Base-by-base conservation (phyloP, 2,113 vertebrate species). In the Melanerpes formicivorus region DNA sequence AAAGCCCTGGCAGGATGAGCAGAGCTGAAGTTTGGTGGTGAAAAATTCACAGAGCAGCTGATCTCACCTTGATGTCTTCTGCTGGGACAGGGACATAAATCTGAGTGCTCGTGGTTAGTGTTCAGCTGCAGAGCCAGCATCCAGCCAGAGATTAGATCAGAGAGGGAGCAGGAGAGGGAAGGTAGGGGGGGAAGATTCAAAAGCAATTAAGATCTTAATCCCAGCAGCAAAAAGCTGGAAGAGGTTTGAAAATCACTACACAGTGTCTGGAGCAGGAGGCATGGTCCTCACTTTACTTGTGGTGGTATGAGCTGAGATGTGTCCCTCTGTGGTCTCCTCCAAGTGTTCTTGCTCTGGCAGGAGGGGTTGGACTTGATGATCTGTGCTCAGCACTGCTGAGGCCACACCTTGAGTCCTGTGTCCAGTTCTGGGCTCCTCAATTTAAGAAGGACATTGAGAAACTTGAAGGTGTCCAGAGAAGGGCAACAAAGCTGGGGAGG, bases 271-370 rank as follows among this genome's bases (percentile, higher is more conserved):
- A 46, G 48, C 1, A 11, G 58, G 3, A 13, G 30, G 58, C n/a
- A 3, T 0, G 7, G 22, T 23, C 29, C 15, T 62, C 69, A 1
- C 19, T 15, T 11, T 5, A 1, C 18, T 9, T 1, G 44, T 3
- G 27, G 19, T 30, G 1, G 5, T 64, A 16, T 15, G 37, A 63
- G 3, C 37, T 14, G 37, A 50, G 48, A 50, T 50, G 48, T 22
- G 48, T 50, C 48, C 48, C 48, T 50, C 19, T 50, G 48, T 50
- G 48, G 22, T 21, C 48, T 50, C 10, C 48, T 50, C 48, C 48
- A 50, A 21, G 8, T 50, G 48, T 19, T 50, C 48, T 23, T 22
- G 22, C 21, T 12, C 50, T 52, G 48, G 48, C 19, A 21, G 48
- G 46, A 37, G 37, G 37, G 37, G 37, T 37, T 37, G 48, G 48